phyloP scores from a whole-genome alignment of 2,113 vertebrate genomes.

The Paramisgurnus dabryanus region DNA sequence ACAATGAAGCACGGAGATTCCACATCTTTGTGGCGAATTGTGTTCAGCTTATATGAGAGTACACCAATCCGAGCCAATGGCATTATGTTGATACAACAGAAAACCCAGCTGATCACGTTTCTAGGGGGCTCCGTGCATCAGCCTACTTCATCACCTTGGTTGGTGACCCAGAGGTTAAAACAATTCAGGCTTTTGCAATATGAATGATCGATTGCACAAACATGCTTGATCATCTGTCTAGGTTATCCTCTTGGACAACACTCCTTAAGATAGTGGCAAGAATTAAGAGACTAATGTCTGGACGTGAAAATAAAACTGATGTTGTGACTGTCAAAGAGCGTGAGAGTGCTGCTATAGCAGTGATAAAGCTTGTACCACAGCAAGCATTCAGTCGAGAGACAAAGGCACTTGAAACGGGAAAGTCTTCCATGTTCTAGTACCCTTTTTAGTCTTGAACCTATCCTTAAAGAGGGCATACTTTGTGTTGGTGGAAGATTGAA shows the following conservation, averaged over 20 bases:
- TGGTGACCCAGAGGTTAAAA: too few species aligned
- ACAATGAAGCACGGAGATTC: too few species aligned
- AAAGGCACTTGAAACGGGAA: too few species aligned
- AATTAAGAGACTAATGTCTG: conserved; percentile 23
- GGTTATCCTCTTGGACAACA: conserved; percentile 23
- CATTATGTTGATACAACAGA: too few species aligned
- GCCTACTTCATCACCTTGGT: not conserved
- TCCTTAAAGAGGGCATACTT: not conserved
- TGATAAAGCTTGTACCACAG: not conserved
- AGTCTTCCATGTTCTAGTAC: too few species aligned
- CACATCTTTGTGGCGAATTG: too few species aligned
- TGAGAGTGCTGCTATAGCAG: not conserved
- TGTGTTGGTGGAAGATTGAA: conserved; percentile 30
- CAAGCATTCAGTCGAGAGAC: too few species aligned
- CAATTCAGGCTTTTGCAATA: not conserved
- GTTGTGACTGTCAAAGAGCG: not conserved
- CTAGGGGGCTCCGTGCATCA: too few species aligned
- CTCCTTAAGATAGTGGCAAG: conserved; percentile 33
- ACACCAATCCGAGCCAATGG: too few species aligned
- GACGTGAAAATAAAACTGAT: not conserved
- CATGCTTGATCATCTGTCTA: conserved; percentile 11
- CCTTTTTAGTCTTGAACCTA: too few species aligned
- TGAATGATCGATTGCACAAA: not conserved
- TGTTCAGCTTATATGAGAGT: too few species aligned
- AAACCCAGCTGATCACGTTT: too few species aligned